Conservation (phyloP, 2,113 vertebrate genomes). For the Sapajus apella region DNA sequence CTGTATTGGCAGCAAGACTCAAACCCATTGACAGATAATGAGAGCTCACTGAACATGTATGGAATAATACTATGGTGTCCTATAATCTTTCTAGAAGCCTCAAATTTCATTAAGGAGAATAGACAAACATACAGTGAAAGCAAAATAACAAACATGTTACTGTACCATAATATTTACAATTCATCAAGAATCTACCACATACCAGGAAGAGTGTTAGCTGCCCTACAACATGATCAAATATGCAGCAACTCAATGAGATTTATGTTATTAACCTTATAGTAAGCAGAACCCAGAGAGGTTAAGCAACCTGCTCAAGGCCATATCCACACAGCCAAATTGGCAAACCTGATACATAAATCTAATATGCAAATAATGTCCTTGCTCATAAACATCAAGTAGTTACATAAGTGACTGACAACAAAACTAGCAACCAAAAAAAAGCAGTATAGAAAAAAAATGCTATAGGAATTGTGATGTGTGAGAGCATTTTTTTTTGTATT, state of each 20-base stretch:
- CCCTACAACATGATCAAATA: neutral
- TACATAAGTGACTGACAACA: neutral
- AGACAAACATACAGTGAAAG: neutral
- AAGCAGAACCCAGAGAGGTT: neutral
- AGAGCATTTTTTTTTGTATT: neutral
- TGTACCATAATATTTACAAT: neutral
- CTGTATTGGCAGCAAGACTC: neutral
- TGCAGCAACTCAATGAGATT: neutral
- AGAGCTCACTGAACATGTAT: neutral
- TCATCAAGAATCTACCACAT: neutral
- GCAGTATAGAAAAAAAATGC: neutral
- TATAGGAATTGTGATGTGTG: neutral
- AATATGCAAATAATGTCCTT: neutral
- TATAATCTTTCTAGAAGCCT: neutral
- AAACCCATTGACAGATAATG: neutral
- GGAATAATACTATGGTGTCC: neutral
- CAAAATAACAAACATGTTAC: neutral
- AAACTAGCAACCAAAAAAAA: neutral
- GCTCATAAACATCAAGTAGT: neutral
- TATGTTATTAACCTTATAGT: neutral
- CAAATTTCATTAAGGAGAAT: neutral
- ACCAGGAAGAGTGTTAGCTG: neutral
- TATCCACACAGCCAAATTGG: neutral
- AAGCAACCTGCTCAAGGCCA: neutral
- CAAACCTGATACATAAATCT: neutral